These are phyloP conservation scores for Anolis sagrei DNA, from an alignment of 2,113 vertebrate species.

Conservation along the genomic window DNA sequence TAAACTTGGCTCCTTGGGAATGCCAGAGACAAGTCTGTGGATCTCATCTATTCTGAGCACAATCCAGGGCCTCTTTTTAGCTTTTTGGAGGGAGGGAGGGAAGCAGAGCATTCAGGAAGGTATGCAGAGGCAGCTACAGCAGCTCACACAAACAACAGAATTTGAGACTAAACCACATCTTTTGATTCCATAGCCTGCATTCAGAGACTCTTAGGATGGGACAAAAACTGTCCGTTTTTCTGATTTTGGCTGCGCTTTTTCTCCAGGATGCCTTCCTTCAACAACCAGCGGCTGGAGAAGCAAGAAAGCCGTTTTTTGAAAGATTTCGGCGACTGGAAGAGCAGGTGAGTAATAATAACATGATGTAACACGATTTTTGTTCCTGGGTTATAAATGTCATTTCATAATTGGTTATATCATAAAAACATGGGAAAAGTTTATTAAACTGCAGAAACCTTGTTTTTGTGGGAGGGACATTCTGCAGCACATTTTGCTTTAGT, in stretches of 20 bases:
- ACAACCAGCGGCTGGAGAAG: neutral
- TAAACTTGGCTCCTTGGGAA: constrained; percentile 29
- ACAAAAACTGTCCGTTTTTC: neutral
- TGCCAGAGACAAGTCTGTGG: constrained; percentile 1
- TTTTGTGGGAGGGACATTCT: too few species aligned
- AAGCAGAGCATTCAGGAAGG: neutral
- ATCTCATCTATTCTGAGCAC: constrained; percentile 36
- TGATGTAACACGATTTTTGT: too few species aligned
- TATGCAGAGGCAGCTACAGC: neutral
- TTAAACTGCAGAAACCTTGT: too few species aligned
- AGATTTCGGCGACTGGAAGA: constrained; percentile 23
- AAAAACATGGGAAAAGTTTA: too few species aligned
- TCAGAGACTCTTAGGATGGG: neutral
- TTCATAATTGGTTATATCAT: too few species aligned
- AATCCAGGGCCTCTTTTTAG: constrained; percentile 12
- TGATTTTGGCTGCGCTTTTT: neutral
- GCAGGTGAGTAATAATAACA: constrained; percentile 11
- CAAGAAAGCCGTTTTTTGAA: constrained; percentile 17
- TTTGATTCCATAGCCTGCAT: too few species aligned
- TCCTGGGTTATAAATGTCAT: too few species aligned
- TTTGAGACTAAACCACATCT: neutral
- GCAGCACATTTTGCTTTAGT: too few species aligned
- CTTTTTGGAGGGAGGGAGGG: constrained; percentile 15
- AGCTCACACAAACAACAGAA: neutral
- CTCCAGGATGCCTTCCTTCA: neutral